A percentile compares a stretch with the other conserved stretches of the same genome.
Evolutionary conservation across 2,113 vertebrate genomes (phyloP).

Genomic region (Dipodomys merriami): DNA sequence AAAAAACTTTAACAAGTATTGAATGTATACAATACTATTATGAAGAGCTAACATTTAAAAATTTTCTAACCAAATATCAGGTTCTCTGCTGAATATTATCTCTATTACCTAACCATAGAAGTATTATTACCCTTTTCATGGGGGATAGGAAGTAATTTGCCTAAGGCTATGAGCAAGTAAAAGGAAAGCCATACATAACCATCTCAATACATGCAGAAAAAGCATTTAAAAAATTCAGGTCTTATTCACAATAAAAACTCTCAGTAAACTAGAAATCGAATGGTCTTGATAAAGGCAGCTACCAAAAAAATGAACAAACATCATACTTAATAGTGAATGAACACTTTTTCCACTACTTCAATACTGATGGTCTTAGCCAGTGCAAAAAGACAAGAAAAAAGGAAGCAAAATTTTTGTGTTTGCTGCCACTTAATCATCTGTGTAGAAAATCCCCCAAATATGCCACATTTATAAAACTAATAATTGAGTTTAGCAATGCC

Average conservation of each 20-base stretch:
- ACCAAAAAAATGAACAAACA: neutral
- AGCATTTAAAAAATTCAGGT: conserved; percentile 21
- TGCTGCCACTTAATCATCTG: neutral
- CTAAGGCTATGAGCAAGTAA: neutral
- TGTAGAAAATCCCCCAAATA: neutral
- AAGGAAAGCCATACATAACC: neutral
- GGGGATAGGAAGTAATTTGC: neutral
- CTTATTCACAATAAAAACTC: conserved; percentile 9
- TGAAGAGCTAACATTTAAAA: neutral
- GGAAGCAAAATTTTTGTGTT: neutral
- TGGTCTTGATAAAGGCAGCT: neutral
- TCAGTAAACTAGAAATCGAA: conserved; percentile 24
- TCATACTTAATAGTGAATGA: neutral
- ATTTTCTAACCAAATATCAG: conserved; percentile 22
- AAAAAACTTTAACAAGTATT: conserved; percentile 23
- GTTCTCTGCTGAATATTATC: neutral
- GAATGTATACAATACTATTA: neutral
- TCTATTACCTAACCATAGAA: neutral
- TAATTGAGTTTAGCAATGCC: neutral
- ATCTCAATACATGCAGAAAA: conserved; percentile 23
- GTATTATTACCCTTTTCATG: conserved; percentile 19
- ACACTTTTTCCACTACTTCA: neutral
- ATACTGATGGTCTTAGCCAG: neutral
- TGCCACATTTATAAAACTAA: neutral
- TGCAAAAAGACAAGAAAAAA: neutral